Percentiles rank a stretch among this genome's conserved stretches.
phyloP scores from a whole-genome alignment of 2,113 vertebrate species.

The Notothenia coriiceps region DNA sequence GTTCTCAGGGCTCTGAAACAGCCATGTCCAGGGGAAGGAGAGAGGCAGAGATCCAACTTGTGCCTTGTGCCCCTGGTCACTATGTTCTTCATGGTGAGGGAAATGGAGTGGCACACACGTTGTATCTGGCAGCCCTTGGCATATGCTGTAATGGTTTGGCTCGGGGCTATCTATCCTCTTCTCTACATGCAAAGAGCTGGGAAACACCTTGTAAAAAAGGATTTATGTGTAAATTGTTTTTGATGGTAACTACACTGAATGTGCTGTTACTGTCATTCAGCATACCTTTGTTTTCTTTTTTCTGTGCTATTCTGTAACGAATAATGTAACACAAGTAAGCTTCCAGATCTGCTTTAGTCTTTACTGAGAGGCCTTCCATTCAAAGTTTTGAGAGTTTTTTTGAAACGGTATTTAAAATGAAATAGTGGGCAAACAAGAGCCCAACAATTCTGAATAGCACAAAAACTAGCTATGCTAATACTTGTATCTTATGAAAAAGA shows the following conservation, averaged over 20 bases:
- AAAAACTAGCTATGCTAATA: background rate
- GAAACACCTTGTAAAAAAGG: background rate
- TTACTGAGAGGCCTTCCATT: background rate
- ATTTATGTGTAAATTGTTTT: background rate
- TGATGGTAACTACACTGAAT: background rate
- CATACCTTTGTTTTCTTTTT: background rate
- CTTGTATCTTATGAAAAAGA: background rate
- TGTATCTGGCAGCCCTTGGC: background rate
- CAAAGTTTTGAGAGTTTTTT: background rate
- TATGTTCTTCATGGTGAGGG: background rate
- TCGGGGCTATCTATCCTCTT: background rate
- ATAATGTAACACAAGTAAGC: background rate
- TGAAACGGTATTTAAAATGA: background rate
- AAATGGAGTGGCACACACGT: accelerated
- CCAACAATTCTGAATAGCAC: background rate
- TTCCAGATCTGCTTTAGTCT: background rate
- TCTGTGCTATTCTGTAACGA: background rate
- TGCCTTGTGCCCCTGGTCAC: background rate
- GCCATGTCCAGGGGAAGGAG: background rate
- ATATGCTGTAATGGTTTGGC: background rate
- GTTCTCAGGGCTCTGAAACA: conserved; percentile 13
- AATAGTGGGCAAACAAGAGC: background rate
- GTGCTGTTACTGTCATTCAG: background rate
- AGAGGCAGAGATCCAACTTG: background rate
- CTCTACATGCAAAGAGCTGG: background rate